phyloP scores from a whole-genome alignment of 2,888 invertebrate genomes.

The Oxyteleia sp. region DNA sequence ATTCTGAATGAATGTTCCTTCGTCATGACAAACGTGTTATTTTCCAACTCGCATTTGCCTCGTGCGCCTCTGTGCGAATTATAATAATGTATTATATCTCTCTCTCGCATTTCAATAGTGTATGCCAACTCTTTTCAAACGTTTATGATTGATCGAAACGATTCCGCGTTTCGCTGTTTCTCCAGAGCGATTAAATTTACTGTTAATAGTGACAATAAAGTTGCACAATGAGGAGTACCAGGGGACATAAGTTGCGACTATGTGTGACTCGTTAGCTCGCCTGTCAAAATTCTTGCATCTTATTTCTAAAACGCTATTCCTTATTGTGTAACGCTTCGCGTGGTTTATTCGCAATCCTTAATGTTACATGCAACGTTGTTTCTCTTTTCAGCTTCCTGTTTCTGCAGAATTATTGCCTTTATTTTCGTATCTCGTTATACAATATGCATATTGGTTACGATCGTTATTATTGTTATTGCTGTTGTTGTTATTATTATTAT shows the following conservation, averaged over 20 bases:
- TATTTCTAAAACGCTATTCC: conserved; percentile 30
- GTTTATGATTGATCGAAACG: conserved; percentile 23
- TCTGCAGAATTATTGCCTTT: conserved; percentile 25
- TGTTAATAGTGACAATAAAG: conserved; percentile 25
- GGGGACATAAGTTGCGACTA: conserved; percentile 41
- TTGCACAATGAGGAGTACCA: conserved; percentile 24
- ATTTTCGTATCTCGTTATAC: conserved; percentile 20
- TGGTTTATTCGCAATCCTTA: conserved; percentile 12
- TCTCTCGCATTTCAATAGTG: neutral
- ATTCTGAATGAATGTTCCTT: conserved; percentile 30
- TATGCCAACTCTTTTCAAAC: neutral
- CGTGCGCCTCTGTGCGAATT: neutral
- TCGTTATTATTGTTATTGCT: neutral
- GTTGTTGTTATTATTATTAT: no score
- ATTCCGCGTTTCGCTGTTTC: conserved; percentile 15
- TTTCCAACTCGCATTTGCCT: no score
- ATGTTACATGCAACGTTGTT: conserved; percentile 17
- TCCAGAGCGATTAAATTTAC: conserved; percentile 12
- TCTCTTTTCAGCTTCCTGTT: conserved; percentile 50
- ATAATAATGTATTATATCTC: neutral
- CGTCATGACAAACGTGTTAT: conserved; percentile 5
- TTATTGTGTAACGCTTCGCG: conserved; percentile 46
- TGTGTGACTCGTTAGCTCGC: conserved; percentile 27
- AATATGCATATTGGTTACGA: conserved; percentile 19
- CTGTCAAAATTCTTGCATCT: conserved; percentile 52